These are phyloP conservation scores for Amphipyra tragopoginis DNA, from an alignment of 2,888 invertebrate species.

Conservation along the genomic window DNA sequence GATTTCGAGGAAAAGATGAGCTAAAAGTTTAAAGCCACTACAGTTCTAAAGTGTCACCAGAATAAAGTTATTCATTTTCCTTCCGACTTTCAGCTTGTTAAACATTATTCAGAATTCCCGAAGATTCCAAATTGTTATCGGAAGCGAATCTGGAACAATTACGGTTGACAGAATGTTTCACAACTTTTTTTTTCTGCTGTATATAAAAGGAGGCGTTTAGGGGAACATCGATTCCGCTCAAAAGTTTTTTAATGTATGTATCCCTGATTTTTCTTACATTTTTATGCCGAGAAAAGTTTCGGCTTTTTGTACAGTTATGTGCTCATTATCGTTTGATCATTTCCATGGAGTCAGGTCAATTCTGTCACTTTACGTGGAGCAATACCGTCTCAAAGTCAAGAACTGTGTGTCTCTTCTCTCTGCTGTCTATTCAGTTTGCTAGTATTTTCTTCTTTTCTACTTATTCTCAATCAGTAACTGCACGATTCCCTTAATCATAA, in stretches of 20 bases:
- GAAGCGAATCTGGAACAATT: conserved; percentile 51
- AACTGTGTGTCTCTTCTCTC: no score
- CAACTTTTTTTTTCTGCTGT: conserved; percentile 43
- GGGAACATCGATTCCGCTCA: conserved; percentile 33
- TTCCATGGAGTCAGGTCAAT: no score
- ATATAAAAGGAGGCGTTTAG: conserved; percentile 37
- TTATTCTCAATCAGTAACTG: no score
- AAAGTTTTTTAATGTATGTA: conserved; percentile 47
- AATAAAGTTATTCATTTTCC: conserved; percentile 34
- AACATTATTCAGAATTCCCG: conserved; percentile 41
- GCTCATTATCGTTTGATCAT: no score
- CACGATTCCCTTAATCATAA: no score
- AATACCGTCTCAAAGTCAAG: no score
- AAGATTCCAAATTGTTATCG: conserved; percentile 48
- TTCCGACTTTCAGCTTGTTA: conserved; percentile 27
- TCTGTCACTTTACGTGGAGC: no score
- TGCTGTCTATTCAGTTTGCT: no score
- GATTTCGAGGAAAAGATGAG: no score
- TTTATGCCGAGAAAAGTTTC: conserved; percentile 1
- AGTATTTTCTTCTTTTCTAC: no score
- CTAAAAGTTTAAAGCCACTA: background rate
- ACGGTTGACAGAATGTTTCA: conserved; percentile 53
- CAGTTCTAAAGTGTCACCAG: conserved; percentile 18
- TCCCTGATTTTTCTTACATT: conserved; percentile 11
- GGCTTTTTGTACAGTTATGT: background rate